Evolutionary conservation across 2,797 vertebrate species (phyloP), one percentile per base, ranked within the genome.

Genomic region (Phalanger gymnotis): DNA sequence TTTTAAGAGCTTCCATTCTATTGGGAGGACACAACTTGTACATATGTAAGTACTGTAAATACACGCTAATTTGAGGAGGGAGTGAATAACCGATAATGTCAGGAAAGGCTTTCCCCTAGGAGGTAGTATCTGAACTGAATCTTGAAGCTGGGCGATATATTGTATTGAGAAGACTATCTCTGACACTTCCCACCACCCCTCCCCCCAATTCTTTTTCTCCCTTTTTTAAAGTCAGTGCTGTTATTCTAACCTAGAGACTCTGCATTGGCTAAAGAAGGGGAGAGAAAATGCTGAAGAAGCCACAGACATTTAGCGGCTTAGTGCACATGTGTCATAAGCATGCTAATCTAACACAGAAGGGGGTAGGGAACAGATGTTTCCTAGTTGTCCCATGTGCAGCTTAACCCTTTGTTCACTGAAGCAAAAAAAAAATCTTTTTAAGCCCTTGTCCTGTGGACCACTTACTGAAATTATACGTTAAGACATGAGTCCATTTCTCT

Each of bases 331-430:
- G 28, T 89, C 47, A 10, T 51, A 7, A 58, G 12, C 55, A 47
- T 1, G 1, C 52, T 14, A 54, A 54, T 16, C 56, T 0, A 14
- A 12, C 2, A 7, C 31, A 34, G 51, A 56, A 9, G 19, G 0
- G 54, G n/a, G 51, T 4, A 5, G 55, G 66, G 92, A 58, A 14
- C 53, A 51, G 13, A 10, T 54, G 12, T 52, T 53, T 87, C 22
- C 73, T 87, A 51, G 22, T 87, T 87, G 73, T 87, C 73, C 2
- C n/a, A 19, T 7, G 0, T 0, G 14, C 4, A 13, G 52, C 19
- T 54, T 90, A 13, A 31, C 14, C 91, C 52, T 58, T 57, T 54
- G 27, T 47, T 53, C 28, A 22, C n/a, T 47, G 12, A 92, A 14
- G 5, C 40, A 94, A 92, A 53, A 54, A 87, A 12, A n/a, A 34